Percentiles rank a stretch among this genome's conserved stretches.
Conservation (phyloP, 2,888 invertebrate genomes). For the Lithophane ornitopus region DNA sequence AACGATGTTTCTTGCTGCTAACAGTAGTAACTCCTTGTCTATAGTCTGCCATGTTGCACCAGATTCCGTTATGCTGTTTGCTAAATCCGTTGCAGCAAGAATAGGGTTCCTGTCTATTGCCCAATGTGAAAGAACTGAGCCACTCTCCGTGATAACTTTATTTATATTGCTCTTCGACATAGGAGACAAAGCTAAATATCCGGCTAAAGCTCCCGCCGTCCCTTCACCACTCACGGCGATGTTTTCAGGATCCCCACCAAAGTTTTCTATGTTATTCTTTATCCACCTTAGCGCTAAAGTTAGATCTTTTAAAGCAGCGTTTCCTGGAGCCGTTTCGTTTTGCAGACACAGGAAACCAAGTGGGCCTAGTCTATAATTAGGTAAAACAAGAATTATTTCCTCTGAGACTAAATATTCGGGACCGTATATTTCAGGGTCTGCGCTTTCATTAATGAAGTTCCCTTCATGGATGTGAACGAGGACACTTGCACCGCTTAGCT, state of each 20-base stretch:
- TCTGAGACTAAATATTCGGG: conserved; percentile 80
- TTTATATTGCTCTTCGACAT: conserved; percentile 74
- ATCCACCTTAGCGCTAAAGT: conserved; percentile 82
- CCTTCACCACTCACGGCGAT: conserved; percentile 84
- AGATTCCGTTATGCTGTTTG: conserved; percentile 73
- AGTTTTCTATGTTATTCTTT: conserved; percentile 76
- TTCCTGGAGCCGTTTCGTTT: conserved; percentile 81
- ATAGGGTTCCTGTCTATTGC: conserved; percentile 81
- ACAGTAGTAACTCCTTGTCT: conserved; percentile 67
- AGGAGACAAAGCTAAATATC: conserved; percentile 78
- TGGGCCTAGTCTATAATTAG: conserved; percentile 84
- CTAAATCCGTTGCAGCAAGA: conserved; percentile 75
- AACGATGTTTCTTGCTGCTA: conserved; percentile 67
- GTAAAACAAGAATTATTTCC: conserved; percentile 79
- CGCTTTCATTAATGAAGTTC: conserved; percentile 78
- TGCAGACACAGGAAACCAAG: conserved; percentile 84
- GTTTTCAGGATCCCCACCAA: conserved; percentile 82
- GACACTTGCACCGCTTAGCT: conserved; percentile 71
- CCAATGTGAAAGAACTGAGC: conserved; percentile 80
- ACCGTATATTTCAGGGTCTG: conserved; percentile 79
- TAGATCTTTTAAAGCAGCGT: conserved; percentile 84
- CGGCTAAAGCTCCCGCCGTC: conserved; percentile 79
- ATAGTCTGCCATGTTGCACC: conserved; percentile 59
- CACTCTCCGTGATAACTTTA: conserved; percentile 84
- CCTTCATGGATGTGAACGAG: conserved; percentile 85